Evolutionary conservation across 2,888 invertebrate genomes (phyloP), one percentile per base, ranked within the genome.

Genomic region (Anthoptus insignis): DNA sequence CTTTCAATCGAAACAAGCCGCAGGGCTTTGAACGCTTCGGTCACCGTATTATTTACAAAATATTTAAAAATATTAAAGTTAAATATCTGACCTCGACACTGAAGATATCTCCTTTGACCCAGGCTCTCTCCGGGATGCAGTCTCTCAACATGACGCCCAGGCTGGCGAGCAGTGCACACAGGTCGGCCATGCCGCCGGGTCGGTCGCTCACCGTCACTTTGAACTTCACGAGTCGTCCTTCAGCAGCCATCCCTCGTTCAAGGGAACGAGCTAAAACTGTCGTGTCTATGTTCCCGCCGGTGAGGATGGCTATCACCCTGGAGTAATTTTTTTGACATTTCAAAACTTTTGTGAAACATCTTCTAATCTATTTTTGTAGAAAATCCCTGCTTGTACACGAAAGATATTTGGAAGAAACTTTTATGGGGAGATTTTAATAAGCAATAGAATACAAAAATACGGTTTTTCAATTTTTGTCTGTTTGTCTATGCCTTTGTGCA

Each of bases 91-190:
- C 91, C 83, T 87, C 84, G 32, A 84, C 82, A 66, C 86, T 88
- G 70, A 97, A 98, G 14, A 99, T 96, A 82, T 99, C 98, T 24
- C 96, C 95, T 70, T 96, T 96, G 21, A 99, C 95, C 98, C 99
- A 99, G 2, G 99, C 98, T 59, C 99, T 94, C 82, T 99, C 99
- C 74, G 99, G 99, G 82, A 98, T 96, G 67, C 99, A 98, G 83
- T 99, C 99, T 81, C 99, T 98, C 73, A 99, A 96, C 24, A 96
- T 96, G 4, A 97, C 97, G 0, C 98, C 98, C 37, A 97, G 89
- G n/a, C 94, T 91, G 1, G 96, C 95, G 39, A 98, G 89, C 58
- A 97, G 79, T 68, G 94, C 91, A 73, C 98, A 97, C 14, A 98
- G 87, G 73, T 98, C 98, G 0, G 97, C 96, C 76, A 98, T 97